These are phyloP conservation scores for Pelobates fuscus DNA, from an alignment of 2,113 vertebrate genomes.

Conservation along the genomic window DNA sequence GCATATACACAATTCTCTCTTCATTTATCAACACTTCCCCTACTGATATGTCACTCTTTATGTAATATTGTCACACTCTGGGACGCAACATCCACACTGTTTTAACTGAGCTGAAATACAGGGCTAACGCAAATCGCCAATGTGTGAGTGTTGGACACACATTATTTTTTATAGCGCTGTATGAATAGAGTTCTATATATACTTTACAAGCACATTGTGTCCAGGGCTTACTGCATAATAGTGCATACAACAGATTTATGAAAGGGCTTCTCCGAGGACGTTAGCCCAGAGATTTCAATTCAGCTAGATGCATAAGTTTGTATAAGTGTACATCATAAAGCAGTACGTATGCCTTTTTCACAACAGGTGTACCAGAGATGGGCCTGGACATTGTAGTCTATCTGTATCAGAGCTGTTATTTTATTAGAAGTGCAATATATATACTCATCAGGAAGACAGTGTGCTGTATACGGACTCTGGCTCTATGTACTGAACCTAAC, in stretches of 20 bases:
- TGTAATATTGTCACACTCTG: background rate
- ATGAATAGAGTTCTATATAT: constrained; percentile 28
- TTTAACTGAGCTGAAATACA: background rate
- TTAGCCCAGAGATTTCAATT: background rate
- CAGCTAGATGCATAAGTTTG: constrained; percentile 22
- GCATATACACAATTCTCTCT: background rate
- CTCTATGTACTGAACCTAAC: background rate
- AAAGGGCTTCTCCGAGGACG: background rate
- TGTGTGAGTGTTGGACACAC: constrained; percentile 28
- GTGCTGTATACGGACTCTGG: constrained; percentile 14
- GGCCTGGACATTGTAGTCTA: constrained; percentile 22
- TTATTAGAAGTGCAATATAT: background rate
- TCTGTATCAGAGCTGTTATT: constrained; percentile 10
- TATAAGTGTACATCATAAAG: constrained; percentile 20
- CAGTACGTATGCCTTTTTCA: constrained; percentile 11
- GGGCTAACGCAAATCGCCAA: background rate
- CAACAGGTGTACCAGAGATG: constrained; percentile 2
- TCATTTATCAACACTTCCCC: background rate
- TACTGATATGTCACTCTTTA: background rate
- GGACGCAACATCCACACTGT: background rate
- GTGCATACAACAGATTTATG: background rate
- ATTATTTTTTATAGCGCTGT: constrained; percentile 29
- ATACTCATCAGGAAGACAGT: constrained; percentile 8
- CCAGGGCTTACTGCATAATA: constrained; percentile 17
- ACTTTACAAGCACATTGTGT: constrained; percentile 38